phyloP scores from a whole-genome alignment of 2,113 vertebrate species.

The Ailuropoda melanoleuca region DNA sequence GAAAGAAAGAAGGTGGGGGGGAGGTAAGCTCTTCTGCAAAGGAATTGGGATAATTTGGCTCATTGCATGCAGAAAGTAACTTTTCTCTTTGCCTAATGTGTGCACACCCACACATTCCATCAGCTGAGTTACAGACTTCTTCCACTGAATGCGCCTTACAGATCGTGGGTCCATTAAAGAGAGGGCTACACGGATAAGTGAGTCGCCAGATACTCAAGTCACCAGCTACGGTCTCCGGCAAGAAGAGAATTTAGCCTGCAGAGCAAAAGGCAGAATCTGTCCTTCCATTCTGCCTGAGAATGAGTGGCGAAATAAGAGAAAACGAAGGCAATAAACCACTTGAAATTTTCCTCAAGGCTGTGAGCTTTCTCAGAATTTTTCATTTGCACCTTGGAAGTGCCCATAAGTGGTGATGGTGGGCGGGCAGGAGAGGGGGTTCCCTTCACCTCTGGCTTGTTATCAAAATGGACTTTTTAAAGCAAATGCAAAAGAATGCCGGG shows the following conservation, averaged over 20 bases:
- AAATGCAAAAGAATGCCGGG: background rate
- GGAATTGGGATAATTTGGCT: conserved; percentile 44
- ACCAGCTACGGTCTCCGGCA: background rate
- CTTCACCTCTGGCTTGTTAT: conserved; percentile 32
- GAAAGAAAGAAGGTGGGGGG: background rate
- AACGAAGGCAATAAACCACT: conserved; percentile 48
- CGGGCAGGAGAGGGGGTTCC: background rate
- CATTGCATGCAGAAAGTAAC: background rate
- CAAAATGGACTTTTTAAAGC: conserved; percentile 14
- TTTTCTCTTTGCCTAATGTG: conserved; percentile 44
- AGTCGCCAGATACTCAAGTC: background rate
- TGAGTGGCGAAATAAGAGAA: conserved; percentile 31
- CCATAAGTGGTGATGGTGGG: background rate
- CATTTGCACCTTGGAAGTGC: conserved; percentile 41
- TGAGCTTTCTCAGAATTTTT: conserved; percentile 60
- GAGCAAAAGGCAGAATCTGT: conserved; percentile 46
- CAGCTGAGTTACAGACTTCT: background rate
- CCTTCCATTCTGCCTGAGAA: conserved; percentile 47
- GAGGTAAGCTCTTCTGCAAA: background rate
- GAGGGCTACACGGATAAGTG: background rate
- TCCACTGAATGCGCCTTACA: background rate
- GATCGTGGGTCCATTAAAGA: conserved; percentile 32
- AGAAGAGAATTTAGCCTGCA: conserved; percentile 12
- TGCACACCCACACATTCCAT: conserved; percentile 36
- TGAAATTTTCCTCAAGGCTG: conserved; percentile 59